Base-by-base conservation (phyloP, 30 jellyfish, hydroid and myxozoan species). In the Aurelia aurita region DNA sequence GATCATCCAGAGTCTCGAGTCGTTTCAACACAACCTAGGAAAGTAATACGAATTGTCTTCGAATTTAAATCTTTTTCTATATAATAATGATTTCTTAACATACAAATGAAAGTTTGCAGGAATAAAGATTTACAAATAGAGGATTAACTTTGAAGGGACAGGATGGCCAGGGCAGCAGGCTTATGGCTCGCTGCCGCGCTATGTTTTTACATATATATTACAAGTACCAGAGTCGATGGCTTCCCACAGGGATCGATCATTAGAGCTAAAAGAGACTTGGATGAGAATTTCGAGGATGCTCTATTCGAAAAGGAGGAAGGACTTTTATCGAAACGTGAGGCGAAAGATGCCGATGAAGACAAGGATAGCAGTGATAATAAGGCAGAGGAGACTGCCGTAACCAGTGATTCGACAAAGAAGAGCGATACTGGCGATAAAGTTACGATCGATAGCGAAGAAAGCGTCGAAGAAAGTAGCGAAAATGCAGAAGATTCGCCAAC, bases 261-360 rank as follows among this genome's bases (percentile, higher is more conserved):
- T 10, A 82, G 97, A 66, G 91, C 96, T 28, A 91, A 91, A 65
- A 87, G 97, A 66, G 93, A 85, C 58, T 79, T 91, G 67, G 97
- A 91, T 16, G 96, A 88, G 62, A 46, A 58, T 43, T 60, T 84
- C 26, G 91, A 94, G 20, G 96, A 91, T 84, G 97, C 96, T 53
- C 90, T 91, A 47, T 91, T 64, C 69, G 97, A 82, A 34, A 66
- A 82, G 28, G 85, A 73, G 51, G 79, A 82, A 22, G 85, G 72
- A 45, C 31, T 49, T 26, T 82, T 82, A 55, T 82, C 91, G 61
- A 82, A 82, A 72, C 85, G 91, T 26, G 91, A 82, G 10, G 79
- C 85, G 64, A 22, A 67, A 18, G 91, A 68, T 8, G 61, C 76
- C 29, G 77, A 70, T 5, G 76, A 78, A 27, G 28, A 62, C 74